phyloP scores from a whole-genome alignment of 2,113 vertebrate species.

The Nannospalax galili region DNA sequence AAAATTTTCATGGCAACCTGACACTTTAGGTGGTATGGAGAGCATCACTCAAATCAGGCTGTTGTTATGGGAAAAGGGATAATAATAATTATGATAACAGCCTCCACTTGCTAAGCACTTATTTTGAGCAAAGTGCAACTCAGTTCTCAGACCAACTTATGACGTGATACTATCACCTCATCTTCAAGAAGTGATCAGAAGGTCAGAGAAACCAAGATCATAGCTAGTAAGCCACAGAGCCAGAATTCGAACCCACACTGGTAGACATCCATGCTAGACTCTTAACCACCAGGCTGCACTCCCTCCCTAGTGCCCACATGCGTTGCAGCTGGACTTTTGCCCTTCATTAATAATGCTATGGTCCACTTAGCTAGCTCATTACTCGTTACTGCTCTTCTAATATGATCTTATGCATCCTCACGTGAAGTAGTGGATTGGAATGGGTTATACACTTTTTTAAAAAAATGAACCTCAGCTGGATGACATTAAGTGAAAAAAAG shows the following conservation, averaged over 20 bases:
- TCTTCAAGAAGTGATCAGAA: not conserved
- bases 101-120: not conserved
- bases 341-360: not conserved
- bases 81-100: not conserved
- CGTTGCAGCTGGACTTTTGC: not conserved
- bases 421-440: not conserved
- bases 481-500: not conserved
- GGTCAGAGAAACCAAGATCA: not conserved
- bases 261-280: accelerated
- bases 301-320: accelerated
- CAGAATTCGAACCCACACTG: not conserved
- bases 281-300: not conserved
- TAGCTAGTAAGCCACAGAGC: not conserved
- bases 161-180: not conserved
- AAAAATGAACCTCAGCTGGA: not conserved
- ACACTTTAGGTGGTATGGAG: not conserved
- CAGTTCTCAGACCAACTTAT: not conserved
- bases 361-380: not conserved
- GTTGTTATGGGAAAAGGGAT: not conserved
- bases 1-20: slow-evolving; percentile 45
- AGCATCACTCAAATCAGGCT: not conserved
- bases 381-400: not conserved
- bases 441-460: not conserved
- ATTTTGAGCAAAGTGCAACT: not conserved
- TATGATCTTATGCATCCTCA: not conserved